Percentiles rank a stretch among this genome's conserved stretches.
phyloP scores from a whole-genome alignment of 1,140 invertebrate genomes.

The Apis dorsata region DNA sequence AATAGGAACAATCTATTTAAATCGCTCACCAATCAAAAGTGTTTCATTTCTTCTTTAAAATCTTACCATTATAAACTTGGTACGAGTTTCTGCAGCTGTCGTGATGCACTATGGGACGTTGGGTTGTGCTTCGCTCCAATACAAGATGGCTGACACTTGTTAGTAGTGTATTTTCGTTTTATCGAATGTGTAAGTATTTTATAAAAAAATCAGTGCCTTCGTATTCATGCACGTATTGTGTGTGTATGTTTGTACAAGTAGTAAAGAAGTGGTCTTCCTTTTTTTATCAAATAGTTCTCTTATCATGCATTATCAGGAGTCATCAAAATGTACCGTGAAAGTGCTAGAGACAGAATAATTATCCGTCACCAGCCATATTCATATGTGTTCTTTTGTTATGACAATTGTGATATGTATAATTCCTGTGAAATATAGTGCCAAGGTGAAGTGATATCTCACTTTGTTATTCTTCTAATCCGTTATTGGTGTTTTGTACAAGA shows the following conservation, averaged over 20 bases:
- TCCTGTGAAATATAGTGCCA: constrained; percentile 56
- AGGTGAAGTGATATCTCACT: constrained; percentile 46
- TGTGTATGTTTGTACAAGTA: constrained; percentile 30
- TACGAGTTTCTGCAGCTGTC: constrained; percentile 41
- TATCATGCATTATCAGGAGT: constrained; percentile 64
- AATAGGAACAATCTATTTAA: constrained; percentile 12
- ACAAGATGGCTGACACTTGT: constrained; percentile 79
- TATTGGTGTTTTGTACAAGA: constrained; percentile 30
- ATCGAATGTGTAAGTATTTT: constrained; percentile 65
- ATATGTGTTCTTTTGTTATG: constrained; percentile 70
- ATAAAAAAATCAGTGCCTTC: constrained; percentile 65
- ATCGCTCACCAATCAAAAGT: constrained; percentile 24
- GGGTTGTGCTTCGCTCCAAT: constrained; percentile 64
- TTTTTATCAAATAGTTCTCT: constrained; percentile 33
- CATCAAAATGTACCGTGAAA: constrained; percentile 70
- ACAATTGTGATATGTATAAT: constrained; percentile 67
- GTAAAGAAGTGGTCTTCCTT: constrained; percentile 30
- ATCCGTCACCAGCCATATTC: constrained; percentile 67
- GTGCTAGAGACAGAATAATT: constrained; percentile 63
- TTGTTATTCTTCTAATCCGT: constrained; percentile 19
- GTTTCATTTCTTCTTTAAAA: constrained; percentile 12
- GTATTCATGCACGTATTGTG: constrained; percentile 30
- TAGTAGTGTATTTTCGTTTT: constrained; percentile 75
- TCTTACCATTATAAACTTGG: constrained; percentile 34
- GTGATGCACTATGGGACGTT: constrained; percentile 66